A percentile compares a stretch with the other conserved stretches of the same genome.
phyloP scores from a whole-genome alignment of 2,113 vertebrate species.

The Protomyctophum bolini region DNA sequence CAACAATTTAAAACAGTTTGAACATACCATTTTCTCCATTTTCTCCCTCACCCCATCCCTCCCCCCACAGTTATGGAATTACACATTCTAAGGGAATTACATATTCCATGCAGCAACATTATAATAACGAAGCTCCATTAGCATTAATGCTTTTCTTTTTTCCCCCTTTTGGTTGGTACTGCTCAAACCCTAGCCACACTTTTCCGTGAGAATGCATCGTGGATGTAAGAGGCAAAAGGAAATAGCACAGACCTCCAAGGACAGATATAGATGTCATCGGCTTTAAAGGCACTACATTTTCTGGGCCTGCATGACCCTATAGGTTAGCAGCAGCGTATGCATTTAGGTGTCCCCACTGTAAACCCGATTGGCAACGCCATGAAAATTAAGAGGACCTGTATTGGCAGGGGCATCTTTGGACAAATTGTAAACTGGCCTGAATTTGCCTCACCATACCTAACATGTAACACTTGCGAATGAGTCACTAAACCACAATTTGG shows the following conservation, averaged over 20 bases:
- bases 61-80: too few species aligned
- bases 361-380: slow-evolving; percentile 53
- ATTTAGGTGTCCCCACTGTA: slow-evolving; percentile 39
- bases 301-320: slow-evolving; percentile 24
- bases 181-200: slow-evolving; percentile 17
- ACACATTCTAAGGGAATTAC: background rate
- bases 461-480: slow-evolving; percentile 60
- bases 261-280: slow-evolving; percentile 60
- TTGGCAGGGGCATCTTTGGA: slow-evolving; percentile 50
- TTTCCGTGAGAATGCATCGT: slow-evolving; percentile 21
- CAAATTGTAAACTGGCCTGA: slow-evolving; percentile 57
- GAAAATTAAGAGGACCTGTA: slow-evolving; percentile 39
- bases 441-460: slow-evolving; percentile 49
- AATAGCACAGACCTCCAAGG: slow-evolving; percentile 41
- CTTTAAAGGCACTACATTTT: slow-evolving; percentile 46
- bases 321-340: slow-evolving; percentile 23
- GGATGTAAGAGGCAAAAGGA: slow-evolving; percentile 23
- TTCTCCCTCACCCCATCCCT: too few species aligned
- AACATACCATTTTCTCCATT: too few species aligned
- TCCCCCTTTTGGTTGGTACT: slow-evolving; percentile 10
- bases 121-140: slow-evolving; percentile 19
- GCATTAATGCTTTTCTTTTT: slow-evolving; percentile 16
- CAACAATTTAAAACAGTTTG: too few species aligned
- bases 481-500: slow-evolving; percentile 42
- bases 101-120: slow-evolving; percentile 16